Evolutionary conservation across 2,888 invertebrate species (phyloP).

Genomic region (Diaperis boleti): DNA sequence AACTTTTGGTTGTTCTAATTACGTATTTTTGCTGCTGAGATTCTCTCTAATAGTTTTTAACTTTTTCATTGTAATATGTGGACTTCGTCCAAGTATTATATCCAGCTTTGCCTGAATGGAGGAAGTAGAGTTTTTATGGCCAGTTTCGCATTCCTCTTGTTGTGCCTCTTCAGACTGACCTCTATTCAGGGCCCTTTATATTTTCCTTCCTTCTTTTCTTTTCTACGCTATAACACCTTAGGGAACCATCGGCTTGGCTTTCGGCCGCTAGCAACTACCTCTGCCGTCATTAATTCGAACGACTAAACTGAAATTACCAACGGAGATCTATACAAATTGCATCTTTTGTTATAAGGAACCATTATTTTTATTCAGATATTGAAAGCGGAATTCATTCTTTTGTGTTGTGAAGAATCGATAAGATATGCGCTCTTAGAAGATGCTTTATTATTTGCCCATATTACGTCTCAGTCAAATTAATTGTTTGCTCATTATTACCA

Average conservation of each 20-base stretch:
- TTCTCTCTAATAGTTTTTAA: too few relatives aligned
- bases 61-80: constrained; percentile 14
- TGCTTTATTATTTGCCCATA: constrained; percentile 8
- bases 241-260: constrained; percentile 52
- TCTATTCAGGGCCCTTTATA: constrained; percentile 50
- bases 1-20: too few relatives aligned
- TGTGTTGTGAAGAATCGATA: constrained; percentile 27
- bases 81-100: constrained; percentile 46
- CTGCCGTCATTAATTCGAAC: constrained; percentile 53
- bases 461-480: too few relatives aligned
- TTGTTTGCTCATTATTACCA: too few relatives aligned
- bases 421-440: not conserved
- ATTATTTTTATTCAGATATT: constrained; percentile 43
- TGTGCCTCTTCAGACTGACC: constrained; percentile 47
- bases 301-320: constrained; percentile 51
- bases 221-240: constrained; percentile 53
- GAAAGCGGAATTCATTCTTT: constrained; percentile 28
- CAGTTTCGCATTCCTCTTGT: constrained; percentile 50
- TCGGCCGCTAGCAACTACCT: constrained; percentile 48
- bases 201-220: constrained; percentile 50
- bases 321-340: constrained; percentile 45
- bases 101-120: constrained; percentile 49
- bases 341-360: constrained; percentile 38
- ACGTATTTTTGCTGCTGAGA: too few relatives aligned
- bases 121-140: constrained; percentile 49